These are phyloP conservation scores for Dicyrtoma fusca DNA, from an alignment of 2,888 invertebrate species.

Conservation along the genomic window DNA sequence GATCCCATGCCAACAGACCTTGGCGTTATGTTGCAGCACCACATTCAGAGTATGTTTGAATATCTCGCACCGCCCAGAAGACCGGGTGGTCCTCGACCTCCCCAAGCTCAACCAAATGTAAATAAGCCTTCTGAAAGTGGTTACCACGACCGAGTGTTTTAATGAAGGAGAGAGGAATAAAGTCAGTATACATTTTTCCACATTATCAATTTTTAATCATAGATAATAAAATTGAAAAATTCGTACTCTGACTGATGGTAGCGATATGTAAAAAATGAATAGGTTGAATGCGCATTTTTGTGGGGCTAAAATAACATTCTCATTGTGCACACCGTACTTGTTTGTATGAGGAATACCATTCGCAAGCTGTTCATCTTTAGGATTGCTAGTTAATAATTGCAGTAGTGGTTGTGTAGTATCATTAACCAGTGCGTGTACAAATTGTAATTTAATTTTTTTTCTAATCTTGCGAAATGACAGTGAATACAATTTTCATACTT, in stretches of 20 bases:
- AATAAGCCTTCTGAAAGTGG: constrained; percentile 48
- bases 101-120: constrained; percentile 42
- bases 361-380: no score
- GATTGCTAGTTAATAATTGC: no score
- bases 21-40: constrained; percentile 87
- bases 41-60: constrained; percentile 93
- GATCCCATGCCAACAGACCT: constrained; percentile 94
- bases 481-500: no score
- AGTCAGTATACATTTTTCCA: background rate
- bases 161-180: constrained; percentile 23
- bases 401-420: no score
- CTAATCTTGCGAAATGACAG: no score
- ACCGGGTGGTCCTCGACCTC: constrained; percentile 45
- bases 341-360: no score
- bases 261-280: no score
- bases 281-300: no score
- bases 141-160: constrained; percentile 55
- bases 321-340: no score
- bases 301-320: no score
- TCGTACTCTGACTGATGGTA: constrained; percentile 14
- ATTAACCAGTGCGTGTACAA: no score
- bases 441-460: no score
- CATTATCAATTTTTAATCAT: background rate
- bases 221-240: constrained; percentile 3
- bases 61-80: constrained; percentile 76